Percentiles rank a stretch among this genome's conserved stretches.
These are phyloP conservation scores for Chelon auratus DNA, from an alignment of 2,797 vertebrate genomes.

Conservation along the genomic window DNA sequence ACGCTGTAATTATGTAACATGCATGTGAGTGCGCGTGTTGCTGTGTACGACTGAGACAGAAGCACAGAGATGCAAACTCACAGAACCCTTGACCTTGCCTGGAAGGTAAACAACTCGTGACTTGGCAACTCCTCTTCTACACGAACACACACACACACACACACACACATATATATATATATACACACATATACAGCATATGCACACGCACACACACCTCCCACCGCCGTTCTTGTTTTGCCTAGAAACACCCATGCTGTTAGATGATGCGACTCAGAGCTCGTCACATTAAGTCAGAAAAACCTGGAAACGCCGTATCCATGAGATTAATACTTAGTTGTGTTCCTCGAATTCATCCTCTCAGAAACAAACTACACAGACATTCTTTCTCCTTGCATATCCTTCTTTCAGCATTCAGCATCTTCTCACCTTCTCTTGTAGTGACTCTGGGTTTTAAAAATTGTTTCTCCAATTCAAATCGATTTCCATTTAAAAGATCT, in stretches of 20 bases:
- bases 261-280: conserved; percentile 17
- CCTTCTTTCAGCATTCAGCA: no score
- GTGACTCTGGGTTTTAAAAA: no score
- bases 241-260: conserved; percentile 28
- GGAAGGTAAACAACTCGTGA: conserved; percentile 69
- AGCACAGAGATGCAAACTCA: conserved; percentile 21
- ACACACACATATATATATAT: conserved; percentile 7
- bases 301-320: not conserved
- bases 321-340: not conserved
- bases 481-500: no score
- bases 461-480: no score
- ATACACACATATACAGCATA: conserved; percentile 8
- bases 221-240: conserved; percentile 38
- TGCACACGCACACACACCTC: conserved; percentile 30
- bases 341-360: conserved; percentile 1
- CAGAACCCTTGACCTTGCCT: conserved; percentile 42
- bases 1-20: conserved; percentile 35
- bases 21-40: conserved; percentile 21
- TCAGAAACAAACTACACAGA: not conserved
- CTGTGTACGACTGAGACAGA: conserved; percentile 16
- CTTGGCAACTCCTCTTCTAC: conserved; percentile 52
- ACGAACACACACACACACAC: conserved; percentile 6
- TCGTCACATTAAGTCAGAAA: conserved; percentile 2
- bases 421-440: no score
- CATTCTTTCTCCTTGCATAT: no score